Evolutionary conservation across 2,888 invertebrate species (phyloP).

Genomic region (Brenthis ino): DNA sequence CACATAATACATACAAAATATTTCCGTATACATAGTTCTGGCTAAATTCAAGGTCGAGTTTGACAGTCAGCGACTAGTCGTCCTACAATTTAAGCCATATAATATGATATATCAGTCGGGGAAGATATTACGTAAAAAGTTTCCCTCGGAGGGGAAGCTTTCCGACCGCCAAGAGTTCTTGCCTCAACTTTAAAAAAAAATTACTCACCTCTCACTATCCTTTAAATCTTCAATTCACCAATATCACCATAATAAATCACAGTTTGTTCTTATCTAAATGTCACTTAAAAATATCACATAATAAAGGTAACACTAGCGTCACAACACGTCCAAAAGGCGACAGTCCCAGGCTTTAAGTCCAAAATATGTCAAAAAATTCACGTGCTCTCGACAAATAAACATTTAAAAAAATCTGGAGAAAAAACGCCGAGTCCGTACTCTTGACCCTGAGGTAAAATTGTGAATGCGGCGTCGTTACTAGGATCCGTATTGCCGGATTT

Average conservation of each 20-base stretch:
- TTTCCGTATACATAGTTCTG: slow-evolving; percentile 75
- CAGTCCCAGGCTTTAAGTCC: slow-evolving; percentile 72
- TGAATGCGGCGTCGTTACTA: slow-evolving; percentile 80
- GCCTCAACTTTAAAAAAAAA: slow-evolving; percentile 55
- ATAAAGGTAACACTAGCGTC: slow-evolving; percentile 78
- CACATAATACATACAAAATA: slow-evolving; percentile 64
- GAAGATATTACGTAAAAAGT: slow-evolving; percentile 68
- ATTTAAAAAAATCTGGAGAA: slow-evolving; percentile 66
- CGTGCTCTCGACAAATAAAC: slow-evolving; percentile 74
- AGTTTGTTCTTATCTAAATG: slow-evolving; percentile 79
- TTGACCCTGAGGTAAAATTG: slow-evolving; percentile 79
- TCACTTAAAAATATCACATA: slow-evolving; percentile 81
- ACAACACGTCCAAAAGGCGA: slow-evolving; percentile 81
- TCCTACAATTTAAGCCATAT: slow-evolving; percentile 57
- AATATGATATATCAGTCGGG: slow-evolving; percentile 43
- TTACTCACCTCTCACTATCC: slow-evolving; percentile 70
- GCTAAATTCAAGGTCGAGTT: slow-evolving; percentile 72
- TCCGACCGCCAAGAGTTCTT: slow-evolving; percentile 37
- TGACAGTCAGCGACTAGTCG: slow-evolving; percentile 67
- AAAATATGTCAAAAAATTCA: slow-evolving; percentile 76
- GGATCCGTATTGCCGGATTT: slow-evolving; percentile 79
- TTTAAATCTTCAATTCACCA: slow-evolving; percentile 69
- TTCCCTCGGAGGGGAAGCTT: slow-evolving; percentile 49
- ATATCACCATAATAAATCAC: slow-evolving; percentile 81
- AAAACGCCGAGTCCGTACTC: slow-evolving; percentile 72